Base-by-base conservation (phyloP, 2,113 vertebrate species). In the Eulacestoma nigropectus region DNA sequence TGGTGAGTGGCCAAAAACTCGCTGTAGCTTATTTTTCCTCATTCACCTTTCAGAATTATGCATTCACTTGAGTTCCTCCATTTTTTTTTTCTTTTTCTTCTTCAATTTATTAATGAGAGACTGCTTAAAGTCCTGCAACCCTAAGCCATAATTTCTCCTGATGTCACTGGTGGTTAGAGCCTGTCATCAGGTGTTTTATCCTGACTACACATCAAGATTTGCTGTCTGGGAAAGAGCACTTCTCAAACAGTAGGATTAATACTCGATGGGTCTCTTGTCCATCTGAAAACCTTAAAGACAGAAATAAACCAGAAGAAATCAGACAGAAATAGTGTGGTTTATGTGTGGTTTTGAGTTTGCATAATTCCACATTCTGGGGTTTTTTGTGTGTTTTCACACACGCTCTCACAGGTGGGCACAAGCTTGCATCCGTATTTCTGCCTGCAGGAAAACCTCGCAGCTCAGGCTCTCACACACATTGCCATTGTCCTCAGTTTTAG, bases 381-480 rank as follows among this genome's bases (percentile, higher is more conserved):
- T 23, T 42, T 56, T 60, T 6, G 21, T 6, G 21, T 56, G 32
- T 65, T 27, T 55, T 70, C 14, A 35, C 10, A 26, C 5, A 6
- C 0, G 0, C 0, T 2, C 39, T 26, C 27, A 41, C 21, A 39
- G 30, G 8, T 33, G 15, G 63, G 13, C 44, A 42, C 41, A 47
- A 15, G 8, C 1, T 0, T 16, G 14, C 7, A 5, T 32, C 10
- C 17, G 3, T 29, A 8, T n/a, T 94, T 72, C 32, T 65, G 4
- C 50, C 32, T 39, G 5, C 49, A 65, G 52, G 57, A 76, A 91
- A 68, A 27, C 26, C 25, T 59, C 9, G 2, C 26, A 26, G 19
- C 4, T 65, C 25, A 25, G 35, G 26, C 52, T 68, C 3, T 0
- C 29, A 42, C 75, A 50, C 4, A 17, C 32, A 5, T 18, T 32